Percentiles rank a stretch among this genome's conserved stretches.
Evolutionary conservation across 2,888 invertebrate species (phyloP).

Genomic region (Aleiodes alternator): DNA sequence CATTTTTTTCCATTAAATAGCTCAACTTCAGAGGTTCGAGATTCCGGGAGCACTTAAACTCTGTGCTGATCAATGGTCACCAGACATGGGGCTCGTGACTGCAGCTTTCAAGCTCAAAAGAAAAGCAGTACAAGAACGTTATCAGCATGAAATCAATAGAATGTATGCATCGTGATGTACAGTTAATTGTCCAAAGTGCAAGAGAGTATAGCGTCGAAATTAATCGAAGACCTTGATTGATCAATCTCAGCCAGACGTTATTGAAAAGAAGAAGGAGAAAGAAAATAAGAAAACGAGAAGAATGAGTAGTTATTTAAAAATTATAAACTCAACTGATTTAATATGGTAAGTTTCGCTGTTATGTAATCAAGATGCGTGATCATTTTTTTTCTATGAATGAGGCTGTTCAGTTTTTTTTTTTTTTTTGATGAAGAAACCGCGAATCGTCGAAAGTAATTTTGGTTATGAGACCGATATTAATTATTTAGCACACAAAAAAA

Average conservation of each 20-base stretch:
- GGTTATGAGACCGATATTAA: constrained; percentile 21
- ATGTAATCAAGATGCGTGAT: background rate
- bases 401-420: no score
- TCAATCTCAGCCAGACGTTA: background rate
- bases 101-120: constrained; percentile 98
- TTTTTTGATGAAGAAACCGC: no score
- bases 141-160: constrained; percentile 93
- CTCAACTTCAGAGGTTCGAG: constrained; percentile 93
- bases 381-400: no score
- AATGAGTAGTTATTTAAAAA: constrained; percentile 13
- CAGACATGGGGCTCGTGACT: constrained; percentile 97
- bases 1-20: constrained; percentile 75
- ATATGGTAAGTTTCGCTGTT: background rate
- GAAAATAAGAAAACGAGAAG: background rate
- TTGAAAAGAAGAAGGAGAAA: background rate
- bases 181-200: constrained; percentile 50
- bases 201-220: constrained; percentile 26
- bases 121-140: constrained; percentile 95
- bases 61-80: constrained; percentile 96
- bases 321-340: constrained; percentile 1
- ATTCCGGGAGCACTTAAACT: constrained; percentile 93
- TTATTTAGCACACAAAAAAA: background rate
- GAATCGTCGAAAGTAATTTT: constrained; percentile 8
- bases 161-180: constrained; percentile 93
- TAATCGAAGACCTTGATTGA: constrained; percentile 14